Base-by-base conservation (phyloP, 2,797 vertebrate genomes). In the Cygnus olor region DNA sequence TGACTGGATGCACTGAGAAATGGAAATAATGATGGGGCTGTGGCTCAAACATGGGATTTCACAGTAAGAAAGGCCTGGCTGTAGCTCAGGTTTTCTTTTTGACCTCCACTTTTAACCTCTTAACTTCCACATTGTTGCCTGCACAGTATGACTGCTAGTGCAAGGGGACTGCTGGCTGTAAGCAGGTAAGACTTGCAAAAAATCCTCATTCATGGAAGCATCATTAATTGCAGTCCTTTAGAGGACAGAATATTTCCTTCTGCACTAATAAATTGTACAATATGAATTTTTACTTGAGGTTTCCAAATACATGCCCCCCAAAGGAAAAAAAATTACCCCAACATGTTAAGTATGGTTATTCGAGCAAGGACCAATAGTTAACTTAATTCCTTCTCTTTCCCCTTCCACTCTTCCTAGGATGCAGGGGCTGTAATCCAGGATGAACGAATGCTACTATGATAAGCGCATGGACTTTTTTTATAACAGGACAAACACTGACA, bases 381-480 rank as follows among this genome's bases (percentile, higher is more conserved):
- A 38, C 68, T 89, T 92, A 74, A 89, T 89, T 20, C 20, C 64
- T 82, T 73, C 10, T 79, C 89, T 89, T 74, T 91, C 22, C 12
- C 70, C 24, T 82, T 53, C 27, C 25, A 77, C 64, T n/a, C 56
- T 78, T 85, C 77, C 91, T 88, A 98, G 98, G 97, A 98, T 97
- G 97, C 95, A 68, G 91, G 85, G 64, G 44, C 88, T 92, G 89
- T 98, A 98, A 98, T 98, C 98, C 96, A 98, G 97, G 92, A 97
- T 98, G 97, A 99, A 98, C 60, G 73, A 97, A 74, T 99, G 99
- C 93, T 97, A 99, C 97, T 98, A 99, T 88, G 97, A 98, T 51
- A 83, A 98, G 97, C 92, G 44, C 49, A 99, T 99, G 99, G 95
- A 91, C 90, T 99, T 99, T 90, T 99, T 99, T 97, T 99, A 99